These are phyloP conservation scores for Cephalophus harveyi DNA, from an alignment of 2,113 vertebrate genomes.

Conservation along the genomic window DNA sequence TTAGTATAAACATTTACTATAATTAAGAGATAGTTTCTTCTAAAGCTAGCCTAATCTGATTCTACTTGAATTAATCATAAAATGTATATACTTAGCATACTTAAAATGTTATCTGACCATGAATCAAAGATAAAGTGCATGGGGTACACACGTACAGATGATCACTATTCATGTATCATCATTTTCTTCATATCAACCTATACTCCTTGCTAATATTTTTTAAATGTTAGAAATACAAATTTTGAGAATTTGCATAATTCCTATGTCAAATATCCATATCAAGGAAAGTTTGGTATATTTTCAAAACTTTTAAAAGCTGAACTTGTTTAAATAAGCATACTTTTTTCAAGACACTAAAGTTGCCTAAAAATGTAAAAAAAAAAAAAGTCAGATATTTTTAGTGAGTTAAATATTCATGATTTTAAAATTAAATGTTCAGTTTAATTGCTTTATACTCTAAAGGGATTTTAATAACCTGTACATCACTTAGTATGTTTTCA, in stretches of 20 bases:
- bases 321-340: neutral
- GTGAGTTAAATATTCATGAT: slow-evolving; percentile 37
- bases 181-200: neutral
- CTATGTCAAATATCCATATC: neutral
- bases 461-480: neutral
- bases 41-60: neutral
- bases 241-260: neutral
- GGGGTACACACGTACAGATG: rapidly evolving
- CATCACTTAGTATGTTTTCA: neutral
- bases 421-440: slow-evolving; percentile 35
- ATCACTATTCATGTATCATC: neutral
- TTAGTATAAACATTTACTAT: neutral
- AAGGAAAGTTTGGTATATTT: neutral
- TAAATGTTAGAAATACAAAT: neutral
- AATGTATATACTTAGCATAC: neutral
- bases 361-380: neutral
- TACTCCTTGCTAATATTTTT: neutral
- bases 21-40: neutral
- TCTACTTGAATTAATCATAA: neutral
- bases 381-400: slow-evolving; percentile 27
- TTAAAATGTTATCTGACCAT: neutral
- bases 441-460: slow-evolving; percentile 23
- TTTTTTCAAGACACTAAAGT: slow-evolving; percentile 8
- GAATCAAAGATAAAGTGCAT: neutral
- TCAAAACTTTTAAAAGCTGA: slow-evolving; percentile 13